Evolutionary conservation across 2,888 invertebrate species (phyloP).

Genomic region (Mythimna vitellina): DNA sequence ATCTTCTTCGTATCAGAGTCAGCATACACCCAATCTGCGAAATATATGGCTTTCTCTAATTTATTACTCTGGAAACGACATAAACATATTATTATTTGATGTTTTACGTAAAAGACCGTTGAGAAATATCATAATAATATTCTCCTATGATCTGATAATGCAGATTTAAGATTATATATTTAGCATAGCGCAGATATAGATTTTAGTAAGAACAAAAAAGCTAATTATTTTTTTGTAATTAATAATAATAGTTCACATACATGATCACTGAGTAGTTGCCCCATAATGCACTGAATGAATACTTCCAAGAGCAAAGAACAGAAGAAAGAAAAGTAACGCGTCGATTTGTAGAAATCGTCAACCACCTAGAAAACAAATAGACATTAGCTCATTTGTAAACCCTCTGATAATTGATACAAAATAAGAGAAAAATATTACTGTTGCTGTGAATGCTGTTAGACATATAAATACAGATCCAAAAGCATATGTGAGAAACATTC

Average conservation of each 20-base stretch:
- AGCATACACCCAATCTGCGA: constrained; percentile 79
- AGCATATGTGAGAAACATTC: constrained; percentile 79
- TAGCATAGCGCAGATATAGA: too few relatives aligned
- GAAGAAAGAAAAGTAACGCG: constrained; percentile 84
- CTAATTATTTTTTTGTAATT: not conserved
- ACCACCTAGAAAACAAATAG: constrained; percentile 75
- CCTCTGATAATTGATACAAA: not conserved
- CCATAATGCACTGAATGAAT: constrained; percentile 81
- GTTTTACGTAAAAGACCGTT: not conserved
- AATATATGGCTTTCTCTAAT: constrained; percentile 77
- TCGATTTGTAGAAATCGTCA: constrained; percentile 76
- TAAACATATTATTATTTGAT: not conserved
- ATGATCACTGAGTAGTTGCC: constrained; percentile 83
- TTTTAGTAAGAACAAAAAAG: too few relatives aligned
- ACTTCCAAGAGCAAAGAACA: constrained; percentile 78
- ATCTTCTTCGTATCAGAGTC: constrained; percentile 76
- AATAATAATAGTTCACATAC: constrained; percentile 64
- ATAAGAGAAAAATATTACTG: constrained; percentile 68
- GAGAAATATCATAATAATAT: too few relatives aligned
- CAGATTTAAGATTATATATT: too few relatives aligned
- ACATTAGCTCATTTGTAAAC: not conserved
- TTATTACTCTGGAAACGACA: constrained; percentile 74
- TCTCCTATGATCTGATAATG: too few relatives aligned
- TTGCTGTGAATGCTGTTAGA: constrained; percentile 82
- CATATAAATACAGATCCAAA: constrained; percentile 84